Percentiles rank a stretch among this genome's conserved stretches.
These are phyloP conservation scores for Junonia oenone DNA, from an alignment of 2,888 invertebrate genomes.

Conservation along the genomic window DNA sequence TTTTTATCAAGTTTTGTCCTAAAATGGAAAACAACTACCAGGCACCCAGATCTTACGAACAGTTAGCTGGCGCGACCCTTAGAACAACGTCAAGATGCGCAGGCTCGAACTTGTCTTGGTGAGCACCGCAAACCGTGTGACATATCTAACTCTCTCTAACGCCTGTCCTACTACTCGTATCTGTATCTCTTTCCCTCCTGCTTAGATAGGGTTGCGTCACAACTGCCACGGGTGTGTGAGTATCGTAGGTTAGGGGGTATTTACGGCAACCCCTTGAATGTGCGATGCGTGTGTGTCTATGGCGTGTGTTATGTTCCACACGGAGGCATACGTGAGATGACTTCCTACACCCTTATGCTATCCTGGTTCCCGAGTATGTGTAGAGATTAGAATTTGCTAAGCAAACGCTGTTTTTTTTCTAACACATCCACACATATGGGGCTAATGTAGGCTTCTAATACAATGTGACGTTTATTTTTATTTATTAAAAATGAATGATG, in stretches of 20 bases:
- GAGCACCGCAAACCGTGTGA: slow-evolving; percentile 42
- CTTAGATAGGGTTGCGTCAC: slow-evolving; percentile 53
- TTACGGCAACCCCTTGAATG: slow-evolving; percentile 65
- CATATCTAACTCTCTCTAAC: slow-evolving; percentile 68
- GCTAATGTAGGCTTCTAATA: slow-evolving; percentile 51
- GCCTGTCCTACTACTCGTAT: slow-evolving; percentile 26
- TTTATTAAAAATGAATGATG: not conserved
- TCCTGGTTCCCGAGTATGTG: slow-evolving; percentile 76
- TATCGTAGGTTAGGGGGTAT: slow-evolving; percentile 57
- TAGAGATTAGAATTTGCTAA: slow-evolving; percentile 79
- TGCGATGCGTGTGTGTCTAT: slow-evolving; percentile 67
- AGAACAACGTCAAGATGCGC: slow-evolving; percentile 65
- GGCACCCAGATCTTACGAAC: slow-evolving; percentile 51
- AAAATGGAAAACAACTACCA: slow-evolving; percentile 79
- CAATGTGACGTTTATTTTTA: not conserved
- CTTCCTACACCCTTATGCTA: slow-evolving; percentile 56
- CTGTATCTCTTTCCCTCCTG: slow-evolving; percentile 51
- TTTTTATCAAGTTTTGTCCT: slow-evolving; percentile 79
- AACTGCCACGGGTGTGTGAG: slow-evolving; percentile 40
- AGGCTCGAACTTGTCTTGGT: slow-evolving; percentile 63
- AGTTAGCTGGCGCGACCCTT: slow-evolving; percentile 64
- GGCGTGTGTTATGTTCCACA: slow-evolving; percentile 57
- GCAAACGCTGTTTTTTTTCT: slow-evolving; percentile 71
- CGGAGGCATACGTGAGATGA: slow-evolving; percentile 60
- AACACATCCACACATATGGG: slow-evolving; percentile 51